Evolutionary conservation across 1,140 invertebrate species (phyloP).

Genomic region (Drosophila kepulauana): DNA sequence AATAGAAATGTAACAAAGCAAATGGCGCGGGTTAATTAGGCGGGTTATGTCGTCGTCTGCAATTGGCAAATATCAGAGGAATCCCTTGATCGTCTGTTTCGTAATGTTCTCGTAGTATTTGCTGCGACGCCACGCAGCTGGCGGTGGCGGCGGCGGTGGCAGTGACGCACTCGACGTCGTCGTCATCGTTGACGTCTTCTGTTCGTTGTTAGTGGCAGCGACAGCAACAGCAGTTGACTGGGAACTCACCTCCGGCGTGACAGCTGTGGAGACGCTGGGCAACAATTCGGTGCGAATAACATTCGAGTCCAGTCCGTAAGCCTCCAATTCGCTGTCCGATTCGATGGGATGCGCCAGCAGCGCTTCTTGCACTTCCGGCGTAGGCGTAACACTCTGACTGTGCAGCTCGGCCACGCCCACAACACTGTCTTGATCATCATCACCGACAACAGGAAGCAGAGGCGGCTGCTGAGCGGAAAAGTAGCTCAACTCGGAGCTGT

Average conservation of each 20-base stretch:
- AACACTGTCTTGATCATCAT: slow-evolving; percentile 73
- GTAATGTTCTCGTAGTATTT: slow-evolving; percentile 85
- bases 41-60: slow-evolving; percentile 32
- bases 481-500: slow-evolving; percentile 81
- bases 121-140: slow-evolving; percentile 79
- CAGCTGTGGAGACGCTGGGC: slow-evolving; percentile 52
- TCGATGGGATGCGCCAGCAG: slow-evolving; percentile 61
- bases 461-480: slow-evolving; percentile 53
- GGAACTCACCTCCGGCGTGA: slow-evolving; percentile 81
- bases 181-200: slow-evolving; percentile 1
- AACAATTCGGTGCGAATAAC: slow-evolving; percentile 59
- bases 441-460: slow-evolving; percentile 15
- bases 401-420: slow-evolving; percentile 71
- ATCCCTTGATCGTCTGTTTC: slow-evolving; percentile 86
- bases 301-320: slow-evolving; percentile 52
- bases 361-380: slow-evolving; percentile 62
- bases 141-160: slow-evolving; percentile 35
- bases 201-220: slow-evolving; percentile 53
- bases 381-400: slow-evolving; percentile 79
- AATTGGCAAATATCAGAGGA: slow-evolving; percentile 61
- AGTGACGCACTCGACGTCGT: slow-evolving; percentile 7
- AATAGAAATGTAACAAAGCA: slow-evolving; percentile 46
- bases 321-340: slow-evolving; percentile 79
- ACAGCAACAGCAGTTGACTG: slow-evolving; percentile 27
- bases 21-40: slow-evolving; percentile 73